Evolutionary conservation across 2,113 vertebrate species (phyloP).

Genomic region (Sigmodon hispidus): DNA sequence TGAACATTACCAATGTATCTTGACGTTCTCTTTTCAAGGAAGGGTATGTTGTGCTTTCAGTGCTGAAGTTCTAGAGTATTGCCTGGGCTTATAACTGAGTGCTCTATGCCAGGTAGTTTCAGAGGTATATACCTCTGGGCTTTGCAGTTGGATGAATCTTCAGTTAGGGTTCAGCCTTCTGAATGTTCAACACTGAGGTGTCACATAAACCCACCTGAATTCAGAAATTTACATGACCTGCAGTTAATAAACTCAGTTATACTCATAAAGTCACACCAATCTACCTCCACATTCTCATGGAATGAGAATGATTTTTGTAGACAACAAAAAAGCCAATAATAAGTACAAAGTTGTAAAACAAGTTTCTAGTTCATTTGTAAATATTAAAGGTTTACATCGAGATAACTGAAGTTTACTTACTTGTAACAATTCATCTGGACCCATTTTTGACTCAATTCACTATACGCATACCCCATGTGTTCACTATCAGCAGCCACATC

Average conservation of each 20-base stretch:
- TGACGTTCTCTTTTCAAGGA: background rate
- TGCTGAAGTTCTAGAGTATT: background rate
- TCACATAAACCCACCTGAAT: background rate
- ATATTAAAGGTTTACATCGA: background rate
- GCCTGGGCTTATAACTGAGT: background rate
- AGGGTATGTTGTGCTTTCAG: background rate
- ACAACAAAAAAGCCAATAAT: background rate
- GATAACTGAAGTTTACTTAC: background rate
- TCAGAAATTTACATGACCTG: background rate
- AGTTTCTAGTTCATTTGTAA: background rate
- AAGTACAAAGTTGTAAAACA: background rate
- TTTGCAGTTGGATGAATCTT: too few species aligned
- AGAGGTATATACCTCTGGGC: background rate
- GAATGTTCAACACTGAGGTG: background rate
- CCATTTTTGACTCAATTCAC: conserved; percentile 7
- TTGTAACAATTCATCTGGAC: background rate
- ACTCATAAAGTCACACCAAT: background rate
- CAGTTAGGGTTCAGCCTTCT: background rate
- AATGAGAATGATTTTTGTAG: conserved; percentile 7
- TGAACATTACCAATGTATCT: background rate
- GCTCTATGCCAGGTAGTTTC: background rate
- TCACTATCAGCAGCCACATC: background rate
- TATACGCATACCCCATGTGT: background rate
- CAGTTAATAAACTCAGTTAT: background rate
- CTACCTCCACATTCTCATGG: background rate